Evolutionary conservation across 2,888 invertebrate species (phyloP).

Genomic region (Tipula lateralis): DNA sequence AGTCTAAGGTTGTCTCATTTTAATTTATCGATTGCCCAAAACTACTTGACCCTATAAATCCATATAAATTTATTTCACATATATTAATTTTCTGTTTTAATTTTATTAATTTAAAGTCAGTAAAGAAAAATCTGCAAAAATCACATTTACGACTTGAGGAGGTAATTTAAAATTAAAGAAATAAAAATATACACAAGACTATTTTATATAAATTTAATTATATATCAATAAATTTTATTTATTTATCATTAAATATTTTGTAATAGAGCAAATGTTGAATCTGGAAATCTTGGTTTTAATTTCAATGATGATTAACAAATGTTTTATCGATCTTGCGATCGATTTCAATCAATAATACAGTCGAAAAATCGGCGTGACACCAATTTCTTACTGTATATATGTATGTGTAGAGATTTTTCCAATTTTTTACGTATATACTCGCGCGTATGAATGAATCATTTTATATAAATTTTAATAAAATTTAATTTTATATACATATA

Average conservation of each 20-base stretch:
- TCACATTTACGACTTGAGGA: not conserved
- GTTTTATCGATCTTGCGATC: not conserved
- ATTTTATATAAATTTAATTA: slow-evolving; percentile 5
- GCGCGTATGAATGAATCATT: not conserved
- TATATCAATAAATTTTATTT: not conserved
- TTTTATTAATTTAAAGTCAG: too few relatives aligned
- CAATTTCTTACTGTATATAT: not conserved
- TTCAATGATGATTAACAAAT: not conserved
- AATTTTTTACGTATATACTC: not conserved
- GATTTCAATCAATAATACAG: not conserved
- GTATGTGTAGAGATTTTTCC: not conserved
- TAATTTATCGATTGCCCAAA: too few relatives aligned
- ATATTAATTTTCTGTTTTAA: too few relatives aligned
- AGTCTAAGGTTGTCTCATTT: too few relatives aligned
- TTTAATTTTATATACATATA: not conserved
- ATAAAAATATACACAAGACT: not conserved
- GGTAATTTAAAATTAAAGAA: not conserved
- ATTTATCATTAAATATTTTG: not conserved
- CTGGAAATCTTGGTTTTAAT: not conserved
- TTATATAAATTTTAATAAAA: not conserved
- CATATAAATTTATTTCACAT: too few relatives aligned
- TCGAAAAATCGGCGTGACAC: not conserved
- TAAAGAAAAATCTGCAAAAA: not conserved
- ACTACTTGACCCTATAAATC: too few relatives aligned
- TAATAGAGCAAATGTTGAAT: not conserved